Evolutionary conservation across 92 coral and sea anemone species (phyloP).

Genomic region (Actinernus sp.): DNA sequence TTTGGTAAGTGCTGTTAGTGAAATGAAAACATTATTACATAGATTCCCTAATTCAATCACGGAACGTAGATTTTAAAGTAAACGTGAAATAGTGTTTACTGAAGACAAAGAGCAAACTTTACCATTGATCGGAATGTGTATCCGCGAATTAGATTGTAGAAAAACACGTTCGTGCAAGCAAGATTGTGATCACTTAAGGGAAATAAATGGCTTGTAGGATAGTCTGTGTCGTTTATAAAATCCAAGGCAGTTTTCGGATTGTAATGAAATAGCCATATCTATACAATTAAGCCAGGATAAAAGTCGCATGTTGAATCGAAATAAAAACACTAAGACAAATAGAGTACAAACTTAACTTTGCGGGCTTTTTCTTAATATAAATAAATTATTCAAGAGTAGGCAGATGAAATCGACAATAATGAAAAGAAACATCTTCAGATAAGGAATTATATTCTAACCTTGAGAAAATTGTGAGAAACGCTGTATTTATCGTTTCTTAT

Average conservation of each 20-base stretch:
- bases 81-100: slow-evolving; percentile 22
- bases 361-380: slow-evolving; percentile 42
- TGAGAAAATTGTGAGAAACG: not conserved
- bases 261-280: slow-evolving; percentile 10
- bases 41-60: slow-evolving; percentile 36
- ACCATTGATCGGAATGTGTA: not conserved
- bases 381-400: slow-evolving; percentile 26
- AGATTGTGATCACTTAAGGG: not conserved
- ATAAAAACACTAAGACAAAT: slow-evolving; percentile 72
- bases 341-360: slow-evolving; percentile 73
- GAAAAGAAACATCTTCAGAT: not conserved
- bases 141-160: not conserved
- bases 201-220: not conserved
- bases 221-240: not conserved
- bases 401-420: slow-evolving; percentile 15
- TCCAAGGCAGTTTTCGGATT: not conserved
- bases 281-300: slow-evolving; percentile 31
- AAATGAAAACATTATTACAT: slow-evolving; percentile 26
- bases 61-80: slow-evolving; percentile 10
- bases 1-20: slow-evolving; percentile 1
- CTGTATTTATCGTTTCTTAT: not conserved
- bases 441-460: not conserved
- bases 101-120: slow-evolving; percentile 14
- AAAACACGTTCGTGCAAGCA: no score
- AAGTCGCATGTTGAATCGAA: slow-evolving; percentile 56